A percentile compares a stretch with the other conserved stretches of the same genome.
These are phyloP conservation scores for Ochotona princeps DNA, from an alignment of 2,113 vertebrate genomes.

Conservation along the genomic window DNA sequence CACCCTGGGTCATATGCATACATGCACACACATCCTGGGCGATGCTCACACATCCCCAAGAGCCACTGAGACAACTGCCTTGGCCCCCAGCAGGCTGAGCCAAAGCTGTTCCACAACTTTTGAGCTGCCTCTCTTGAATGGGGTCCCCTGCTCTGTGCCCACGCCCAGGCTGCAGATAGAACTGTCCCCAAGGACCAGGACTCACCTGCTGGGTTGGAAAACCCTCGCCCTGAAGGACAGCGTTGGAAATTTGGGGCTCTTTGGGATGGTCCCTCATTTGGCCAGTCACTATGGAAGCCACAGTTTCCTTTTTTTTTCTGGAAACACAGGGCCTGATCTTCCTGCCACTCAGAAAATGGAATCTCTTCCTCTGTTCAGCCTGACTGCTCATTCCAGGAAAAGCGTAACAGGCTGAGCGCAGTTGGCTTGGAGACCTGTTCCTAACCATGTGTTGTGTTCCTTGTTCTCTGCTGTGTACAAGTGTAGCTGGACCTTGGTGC, in stretches of 20 bases:
- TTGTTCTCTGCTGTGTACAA: neutral
- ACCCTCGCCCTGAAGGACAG: too few relatives aligned
- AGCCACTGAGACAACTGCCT: neutral
- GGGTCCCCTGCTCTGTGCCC: neutral
- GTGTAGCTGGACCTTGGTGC: neutral
- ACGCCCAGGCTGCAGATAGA: neutral
- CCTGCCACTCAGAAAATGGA: neutral
- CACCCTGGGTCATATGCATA: neutral
- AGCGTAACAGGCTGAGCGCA: neutral
- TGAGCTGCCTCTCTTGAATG: neutral
- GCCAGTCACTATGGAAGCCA: neutral
- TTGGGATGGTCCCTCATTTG: neutral
- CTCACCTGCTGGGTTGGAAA: neutral
- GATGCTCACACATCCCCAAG: neutral
- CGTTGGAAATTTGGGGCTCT: rapidly evolving
- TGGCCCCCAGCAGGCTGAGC: neutral
- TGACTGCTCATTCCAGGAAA: neutral
- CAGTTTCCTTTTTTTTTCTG: neutral
- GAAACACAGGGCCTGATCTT: neutral
- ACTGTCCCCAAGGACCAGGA: neutral
- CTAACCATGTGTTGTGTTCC: neutral
- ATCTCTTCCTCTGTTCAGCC: neutral
- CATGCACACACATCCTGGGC: too few relatives aligned
- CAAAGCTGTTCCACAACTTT: neutral
- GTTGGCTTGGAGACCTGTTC: neutral